phyloP scores from a whole-genome alignment of 2,888 invertebrate species.

The Sussaba pulchella region DNA sequence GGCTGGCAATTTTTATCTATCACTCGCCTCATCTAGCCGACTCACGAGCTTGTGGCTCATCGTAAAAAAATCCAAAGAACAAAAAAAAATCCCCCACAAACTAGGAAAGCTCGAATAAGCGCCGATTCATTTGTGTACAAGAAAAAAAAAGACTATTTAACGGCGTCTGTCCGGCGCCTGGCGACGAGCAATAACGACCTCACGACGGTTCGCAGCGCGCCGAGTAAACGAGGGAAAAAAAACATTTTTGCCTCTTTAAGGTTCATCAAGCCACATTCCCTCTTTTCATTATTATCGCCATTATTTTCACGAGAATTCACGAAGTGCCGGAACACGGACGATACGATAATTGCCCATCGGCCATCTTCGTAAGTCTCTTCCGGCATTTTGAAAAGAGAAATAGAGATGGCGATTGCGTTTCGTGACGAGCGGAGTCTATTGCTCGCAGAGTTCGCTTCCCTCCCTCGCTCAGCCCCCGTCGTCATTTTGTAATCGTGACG shows the following conservation, averaged over 20 bases:
- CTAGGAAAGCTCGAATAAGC: conserved; percentile 47
- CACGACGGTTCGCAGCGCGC: conserved; percentile 31
- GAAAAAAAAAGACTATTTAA: conserved; percentile 59
- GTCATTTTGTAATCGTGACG: background rate
- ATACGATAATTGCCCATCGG: background rate
- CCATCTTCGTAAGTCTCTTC: background rate
- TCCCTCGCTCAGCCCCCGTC: too few relatives aligned
- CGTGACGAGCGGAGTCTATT: too few relatives aligned
- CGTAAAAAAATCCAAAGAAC: too few relatives aligned
- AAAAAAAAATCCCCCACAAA: too few relatives aligned
- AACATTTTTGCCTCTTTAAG: conserved; percentile 43
- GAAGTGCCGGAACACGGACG: background rate
- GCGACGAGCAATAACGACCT: background rate
- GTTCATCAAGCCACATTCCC: conserved; percentile 47
- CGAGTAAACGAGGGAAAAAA: conserved; percentile 37
- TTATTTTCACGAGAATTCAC: conserved; percentile 34
- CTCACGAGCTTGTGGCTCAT: too few relatives aligned
- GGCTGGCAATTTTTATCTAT: too few relatives aligned
- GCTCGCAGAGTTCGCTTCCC: too few relatives aligned
- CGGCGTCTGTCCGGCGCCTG: conserved; percentile 54
- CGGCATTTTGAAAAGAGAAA: background rate
- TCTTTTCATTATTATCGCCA: too few relatives aligned
- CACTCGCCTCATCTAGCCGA: too few relatives aligned
- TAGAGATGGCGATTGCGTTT: too few relatives aligned
- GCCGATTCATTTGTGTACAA: conserved; percentile 53